Conservation (phyloP, 2,888 invertebrate species). For the Ommatoiulus sabulosus region DNA sequence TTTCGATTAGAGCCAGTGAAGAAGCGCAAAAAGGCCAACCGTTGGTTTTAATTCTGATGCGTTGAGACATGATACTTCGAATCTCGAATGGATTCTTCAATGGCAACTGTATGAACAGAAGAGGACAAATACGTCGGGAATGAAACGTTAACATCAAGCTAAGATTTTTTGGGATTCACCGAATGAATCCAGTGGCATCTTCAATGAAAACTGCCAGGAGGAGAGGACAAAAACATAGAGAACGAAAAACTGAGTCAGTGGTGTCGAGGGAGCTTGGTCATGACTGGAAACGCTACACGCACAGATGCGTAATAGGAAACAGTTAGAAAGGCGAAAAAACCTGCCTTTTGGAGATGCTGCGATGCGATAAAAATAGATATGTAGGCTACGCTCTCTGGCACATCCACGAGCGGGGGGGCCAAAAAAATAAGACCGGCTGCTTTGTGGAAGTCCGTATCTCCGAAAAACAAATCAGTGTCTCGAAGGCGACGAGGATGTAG, state of each 20-base stretch:
- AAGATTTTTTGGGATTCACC: too few species aligned
- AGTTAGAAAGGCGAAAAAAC: conserved; percentile 17
- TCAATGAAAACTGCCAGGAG: background rate
- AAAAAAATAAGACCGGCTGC: background rate
- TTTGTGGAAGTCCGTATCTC: background rate
- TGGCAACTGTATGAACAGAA: too few species aligned
- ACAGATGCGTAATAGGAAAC: conserved; percentile 21
- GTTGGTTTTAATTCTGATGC: too few species aligned
- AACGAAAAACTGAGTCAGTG: conserved; percentile 6
- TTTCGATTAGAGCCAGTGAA: too few species aligned
- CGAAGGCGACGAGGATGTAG: background rate
- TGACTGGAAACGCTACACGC: conserved; percentile 9
- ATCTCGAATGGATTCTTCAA: too few species aligned
- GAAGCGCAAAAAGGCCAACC: too few species aligned
- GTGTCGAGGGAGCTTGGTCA: background rate
- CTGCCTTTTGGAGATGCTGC: background rate
- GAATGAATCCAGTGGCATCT: too few species aligned
- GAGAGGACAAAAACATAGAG: background rate
- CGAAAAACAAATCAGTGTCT: background rate
- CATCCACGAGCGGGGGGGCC: background rate
- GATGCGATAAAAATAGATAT: conserved; percentile 29
- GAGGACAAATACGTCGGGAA: too few species aligned
- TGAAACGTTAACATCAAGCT: too few species aligned
- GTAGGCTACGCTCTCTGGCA: conserved; percentile 9
- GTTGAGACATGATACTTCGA: too few species aligned